Percentiles rank a stretch among this genome's conserved stretches.
Conservation (phyloP, 2,888 invertebrate species). For the Synanthedon vespiformis region DNA sequence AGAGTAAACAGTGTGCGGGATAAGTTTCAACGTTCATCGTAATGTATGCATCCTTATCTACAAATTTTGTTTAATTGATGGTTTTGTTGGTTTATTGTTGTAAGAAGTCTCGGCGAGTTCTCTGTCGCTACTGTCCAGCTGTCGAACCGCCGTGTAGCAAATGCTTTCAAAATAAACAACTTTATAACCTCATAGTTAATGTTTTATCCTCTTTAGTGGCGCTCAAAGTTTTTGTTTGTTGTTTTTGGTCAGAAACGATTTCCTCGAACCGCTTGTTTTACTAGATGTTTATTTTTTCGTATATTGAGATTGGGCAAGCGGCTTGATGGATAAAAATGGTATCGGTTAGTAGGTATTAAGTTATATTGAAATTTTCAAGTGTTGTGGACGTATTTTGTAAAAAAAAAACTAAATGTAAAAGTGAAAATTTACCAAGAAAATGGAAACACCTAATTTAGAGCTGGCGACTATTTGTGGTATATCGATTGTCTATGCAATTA, state of each 20-base stretch:
- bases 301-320: no score
- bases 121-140: conserved; percentile 1
- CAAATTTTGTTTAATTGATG: neutral
- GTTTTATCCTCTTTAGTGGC: conserved; percentile 28
- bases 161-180: conserved; percentile 43
- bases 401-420: no score
- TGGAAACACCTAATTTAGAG: no score
- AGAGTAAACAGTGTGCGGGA: neutral
- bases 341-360: no score
- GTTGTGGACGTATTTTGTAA: no score
- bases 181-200: conserved; percentile 34
- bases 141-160: conserved; percentile 15
- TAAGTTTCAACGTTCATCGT: neutral
- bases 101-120: conserved; percentile 4
- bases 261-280: conserved; percentile 10
- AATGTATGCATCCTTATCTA: neutral
- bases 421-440: no score
- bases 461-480: no score
- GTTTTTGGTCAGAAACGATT: conserved; percentile 18
- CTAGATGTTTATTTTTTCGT: neutral
- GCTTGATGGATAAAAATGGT: no score
- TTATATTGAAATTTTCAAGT: no score
- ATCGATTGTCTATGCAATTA: no score
- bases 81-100: conserved; percentile 12
- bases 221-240: conserved; percentile 38